Evolutionary conservation across 2,797 vertebrate species (phyloP), one percentile per base, ranked within the genome.

Genomic region (Tolypeutes matacus): DNA sequence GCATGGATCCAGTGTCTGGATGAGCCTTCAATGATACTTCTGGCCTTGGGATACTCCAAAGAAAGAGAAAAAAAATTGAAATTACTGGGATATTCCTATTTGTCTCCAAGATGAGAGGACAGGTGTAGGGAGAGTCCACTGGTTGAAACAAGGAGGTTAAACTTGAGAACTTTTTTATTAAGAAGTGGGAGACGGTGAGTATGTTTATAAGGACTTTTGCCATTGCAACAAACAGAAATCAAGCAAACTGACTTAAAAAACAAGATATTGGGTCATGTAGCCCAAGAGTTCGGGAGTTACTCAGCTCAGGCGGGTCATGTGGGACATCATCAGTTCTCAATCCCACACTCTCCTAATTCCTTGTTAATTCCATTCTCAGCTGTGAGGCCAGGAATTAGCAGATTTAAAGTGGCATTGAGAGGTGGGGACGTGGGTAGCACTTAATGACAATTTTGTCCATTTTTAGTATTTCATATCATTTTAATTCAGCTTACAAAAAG

Each of bases 401-500:
- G 14, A 8, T 75, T 69, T 77, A 42, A 76, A 92, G 49, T 13
- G 20, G 42, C 27, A 27, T 29, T 60, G 39, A 34, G 12, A 56
- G 64, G 27, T 4, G 1, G 13, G 17, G 60, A 7, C 5, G 18
- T 31, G 2, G 20, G 77, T 17, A 23, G 56, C 62, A 25, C n/a
- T 67, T 70, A 84, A 39, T 70, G 72, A 60, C 34, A 76, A 13
- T 51, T 65, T 53, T n/a, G 49, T 29, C 21, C 64, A 72, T 56
- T 85, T 95, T 93, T 72, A 91, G 46, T 8, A 81, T 73, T 75
- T 23, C n/a, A 0, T 77, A 67, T 89, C n/a, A 64, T 88, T 75
- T 92, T 58, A 70, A 64, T 49, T 78, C 20, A 91, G 91, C 93
- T 95, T 17, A 42, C 17, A 62, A 34, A 82, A 77, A 90, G 34